Evolutionary conservation across 2,888 invertebrate genomes (phyloP).

Genomic region (Aphodius granarius): DNA sequence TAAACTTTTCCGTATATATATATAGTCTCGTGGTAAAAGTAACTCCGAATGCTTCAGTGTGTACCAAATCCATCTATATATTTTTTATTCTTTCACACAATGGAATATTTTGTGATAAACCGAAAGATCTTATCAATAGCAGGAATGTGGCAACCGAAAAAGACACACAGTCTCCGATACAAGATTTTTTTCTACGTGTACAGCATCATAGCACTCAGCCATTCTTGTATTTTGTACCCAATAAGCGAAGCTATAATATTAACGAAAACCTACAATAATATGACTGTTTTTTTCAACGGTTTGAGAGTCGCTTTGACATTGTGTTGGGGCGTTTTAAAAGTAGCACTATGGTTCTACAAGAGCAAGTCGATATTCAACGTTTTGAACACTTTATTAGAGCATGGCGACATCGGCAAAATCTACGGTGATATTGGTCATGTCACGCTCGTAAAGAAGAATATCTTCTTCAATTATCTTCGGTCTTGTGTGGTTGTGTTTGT

Average conservation of each 20-base stretch:
- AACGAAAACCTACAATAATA: neutral
- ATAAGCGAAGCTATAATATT: neutral
- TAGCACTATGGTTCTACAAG: neutral
- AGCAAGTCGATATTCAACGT: neutral
- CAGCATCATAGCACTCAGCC: neutral
- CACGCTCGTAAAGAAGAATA: neutral
- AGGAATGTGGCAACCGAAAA: neutral
- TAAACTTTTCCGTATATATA: too few species aligned
- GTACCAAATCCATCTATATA: too few species aligned
- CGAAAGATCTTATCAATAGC: neutral
- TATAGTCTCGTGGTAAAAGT: too few species aligned
- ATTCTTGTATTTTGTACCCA: neutral
- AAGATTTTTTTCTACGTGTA: neutral
- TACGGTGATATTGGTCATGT: neutral
- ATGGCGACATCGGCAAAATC: neutral
- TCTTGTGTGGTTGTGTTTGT: neutral
- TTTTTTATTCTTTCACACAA: too few species aligned
- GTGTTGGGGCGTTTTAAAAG: neutral
- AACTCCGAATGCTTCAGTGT: too few species aligned
- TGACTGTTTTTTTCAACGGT: neutral
- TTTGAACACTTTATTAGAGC: neutral
- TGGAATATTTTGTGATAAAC: neutral
- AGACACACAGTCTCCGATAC: neutral
- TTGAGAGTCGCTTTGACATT: neutral
- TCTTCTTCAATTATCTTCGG: neutral